phyloP scores from a whole-genome alignment of 2,113 vertebrate species.

The Redunca redunca region DNA sequence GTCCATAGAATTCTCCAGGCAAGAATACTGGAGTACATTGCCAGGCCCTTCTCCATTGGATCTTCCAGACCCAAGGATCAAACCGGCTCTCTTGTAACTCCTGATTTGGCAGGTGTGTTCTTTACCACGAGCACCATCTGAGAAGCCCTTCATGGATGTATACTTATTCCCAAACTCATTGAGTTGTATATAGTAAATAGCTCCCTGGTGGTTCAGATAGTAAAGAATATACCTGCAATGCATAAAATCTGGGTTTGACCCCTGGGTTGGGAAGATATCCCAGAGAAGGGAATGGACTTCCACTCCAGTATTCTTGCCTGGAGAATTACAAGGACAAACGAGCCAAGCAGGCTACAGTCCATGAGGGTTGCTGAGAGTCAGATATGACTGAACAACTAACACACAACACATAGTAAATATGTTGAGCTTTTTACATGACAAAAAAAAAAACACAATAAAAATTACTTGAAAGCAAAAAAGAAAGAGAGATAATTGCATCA shows the following conservation, averaged over 20 bases:
- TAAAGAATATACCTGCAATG: not conserved
- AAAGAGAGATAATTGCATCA: not conserved
- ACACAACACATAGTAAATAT: not conserved
- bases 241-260: not conserved
- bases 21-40: not conserved
- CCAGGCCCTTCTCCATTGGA: not conserved
- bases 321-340: not conserved
- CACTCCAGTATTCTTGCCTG: not conserved
- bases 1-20: not conserved
- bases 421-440: not conserved
- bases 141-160: not conserved
- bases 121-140: rapidly evolving
- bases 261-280: not conserved
- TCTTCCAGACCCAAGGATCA: not conserved
- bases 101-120: not conserved
- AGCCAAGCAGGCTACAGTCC: not conserved
- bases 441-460: not conserved
- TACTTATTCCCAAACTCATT: not conserved
- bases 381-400: not conserved
- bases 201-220: not conserved
- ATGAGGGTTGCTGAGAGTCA: not conserved
- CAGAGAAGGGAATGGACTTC: not conserved
- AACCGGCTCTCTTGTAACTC: not conserved
- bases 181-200: not conserved
- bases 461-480: not conserved